A percentile compares a stretch with the other conserved stretches of the same genome.
These are phyloP conservation scores for Coelinius sp. DNA, from an alignment of 2,888 invertebrate species.

Conservation along the genomic window DNA sequence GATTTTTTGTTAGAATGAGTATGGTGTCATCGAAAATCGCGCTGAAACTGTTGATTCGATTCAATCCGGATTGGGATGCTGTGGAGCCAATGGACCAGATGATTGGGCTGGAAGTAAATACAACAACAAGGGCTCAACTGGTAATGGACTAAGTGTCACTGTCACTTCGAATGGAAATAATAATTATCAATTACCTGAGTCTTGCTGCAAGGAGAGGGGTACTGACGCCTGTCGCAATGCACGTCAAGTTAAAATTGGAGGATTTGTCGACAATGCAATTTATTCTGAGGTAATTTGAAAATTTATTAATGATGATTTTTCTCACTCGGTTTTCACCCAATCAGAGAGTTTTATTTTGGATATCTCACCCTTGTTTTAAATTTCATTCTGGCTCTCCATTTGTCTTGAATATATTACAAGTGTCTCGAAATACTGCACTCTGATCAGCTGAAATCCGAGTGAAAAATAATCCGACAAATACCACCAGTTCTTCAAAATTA, in stretches of 20 bases:
- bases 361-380: too few species aligned
- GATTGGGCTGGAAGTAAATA: constrained; percentile 81
- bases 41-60: constrained; percentile 61
- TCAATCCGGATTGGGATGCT: constrained; percentile 79
- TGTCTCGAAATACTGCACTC: too few species aligned
- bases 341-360: too few species aligned
- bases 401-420: too few species aligned
- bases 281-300: constrained; percentile 71
- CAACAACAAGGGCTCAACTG: constrained; percentile 71
- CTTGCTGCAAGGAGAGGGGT: constrained; percentile 75
- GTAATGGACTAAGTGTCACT: constrained; percentile 72
- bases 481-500: too few species aligned
- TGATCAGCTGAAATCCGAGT: too few species aligned
- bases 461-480: too few species aligned
- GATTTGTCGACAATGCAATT: constrained; percentile 70
- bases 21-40: constrained; percentile 57
- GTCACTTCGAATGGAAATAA: constrained; percentile 68
- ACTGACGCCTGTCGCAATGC: constrained; percentile 72
- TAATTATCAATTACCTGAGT: constrained; percentile 75
- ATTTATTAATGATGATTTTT: not conserved
- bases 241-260: constrained; percentile 71
- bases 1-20: constrained; percentile 61
- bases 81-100: constrained; percentile 80
- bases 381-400: too few species aligned
- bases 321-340: too few species aligned